phyloP scores from a whole-genome alignment of 2,797 vertebrate species.

The Onychomys leucogaster region DNA sequence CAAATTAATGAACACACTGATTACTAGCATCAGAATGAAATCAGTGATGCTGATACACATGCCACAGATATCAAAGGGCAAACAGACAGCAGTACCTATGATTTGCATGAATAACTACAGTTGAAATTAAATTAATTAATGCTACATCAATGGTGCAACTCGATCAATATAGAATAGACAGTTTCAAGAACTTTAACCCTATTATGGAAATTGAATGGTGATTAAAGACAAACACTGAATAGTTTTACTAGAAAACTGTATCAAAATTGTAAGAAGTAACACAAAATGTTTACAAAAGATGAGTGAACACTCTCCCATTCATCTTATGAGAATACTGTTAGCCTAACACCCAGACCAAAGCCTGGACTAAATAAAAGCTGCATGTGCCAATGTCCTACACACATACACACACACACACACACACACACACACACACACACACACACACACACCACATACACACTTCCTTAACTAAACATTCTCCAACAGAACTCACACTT shows the following conservation, averaged over 20 bases:
- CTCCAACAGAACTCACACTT: neutral
- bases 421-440: no score
- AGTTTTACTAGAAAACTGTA: neutral
- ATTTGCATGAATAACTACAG: neutral
- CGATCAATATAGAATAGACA: neutral
- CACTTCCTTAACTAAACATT: neutral
- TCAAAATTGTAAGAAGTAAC: neutral
- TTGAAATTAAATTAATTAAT: neutral
- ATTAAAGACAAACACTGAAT: neutral
- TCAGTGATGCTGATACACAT: no score
- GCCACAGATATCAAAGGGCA: neutral
- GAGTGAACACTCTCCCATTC: neutral
- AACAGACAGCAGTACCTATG: neutral
- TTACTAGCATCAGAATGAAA: neutral
- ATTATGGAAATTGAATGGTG: neutral
- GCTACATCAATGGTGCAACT: neutral
- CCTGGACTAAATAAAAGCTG: neutral
- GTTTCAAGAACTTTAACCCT: neutral
- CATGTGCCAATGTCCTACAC: neutral
- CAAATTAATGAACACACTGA: neutral
- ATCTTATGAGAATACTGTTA: neutral
- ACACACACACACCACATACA: neutral
- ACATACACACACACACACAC: neutral
- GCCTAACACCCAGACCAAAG: neutral
- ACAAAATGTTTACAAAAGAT: neutral